Evolutionary conservation across 30 jellyfish, hydroid and myxozoan genomes (phyloP).

Genomic region (Chrysaora quinquecirrha): DNA sequence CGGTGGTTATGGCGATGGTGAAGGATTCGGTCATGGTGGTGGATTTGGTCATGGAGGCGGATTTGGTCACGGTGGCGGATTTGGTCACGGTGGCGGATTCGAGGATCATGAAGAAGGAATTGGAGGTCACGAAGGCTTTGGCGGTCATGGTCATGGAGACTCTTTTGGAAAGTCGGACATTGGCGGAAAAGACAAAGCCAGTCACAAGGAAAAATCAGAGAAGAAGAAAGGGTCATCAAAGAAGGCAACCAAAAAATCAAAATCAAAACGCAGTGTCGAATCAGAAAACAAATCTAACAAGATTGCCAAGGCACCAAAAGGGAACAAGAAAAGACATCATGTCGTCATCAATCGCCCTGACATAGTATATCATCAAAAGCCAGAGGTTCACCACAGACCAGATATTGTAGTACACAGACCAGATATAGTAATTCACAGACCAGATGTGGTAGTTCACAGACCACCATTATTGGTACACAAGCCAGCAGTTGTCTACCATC

Average conservation of each 20-base stretch:
- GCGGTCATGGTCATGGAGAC: slow-evolving; percentile 61
- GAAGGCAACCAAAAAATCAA: slow-evolving; percentile 12
- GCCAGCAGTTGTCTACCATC: slow-evolving; percentile 87
- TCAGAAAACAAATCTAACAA: slow-evolving; percentile 3
- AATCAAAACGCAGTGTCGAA: slow-evolving; percentile 50
- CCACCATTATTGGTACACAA: slow-evolving; percentile 94
- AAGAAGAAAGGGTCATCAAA: slow-evolving; percentile 10
- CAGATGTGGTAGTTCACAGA: slow-evolving; percentile 90
- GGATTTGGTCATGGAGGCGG: slow-evolving; percentile 54
- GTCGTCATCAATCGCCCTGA: slow-evolving; percentile 84
- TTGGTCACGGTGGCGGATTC: slow-evolving; percentile 29
- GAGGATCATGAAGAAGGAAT: slow-evolving; percentile 50
- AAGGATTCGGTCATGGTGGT: slow-evolving; percentile 32
- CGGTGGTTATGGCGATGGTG: slow-evolving; percentile 69
- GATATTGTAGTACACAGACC: slow-evolving; percentile 95
- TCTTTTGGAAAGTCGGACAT: slow-evolving; percentile 62
- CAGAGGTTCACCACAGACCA: slow-evolving; percentile 95
- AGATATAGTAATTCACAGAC: slow-evolving; percentile 89
- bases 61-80: slow-evolving; percentile 40
- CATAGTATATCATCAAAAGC: slow-evolving; percentile 78
- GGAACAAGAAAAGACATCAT: slow-evolving; percentile 85
- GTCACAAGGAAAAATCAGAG: slow-evolving; percentile 23
- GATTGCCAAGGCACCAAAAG: slow-evolving; percentile 34
- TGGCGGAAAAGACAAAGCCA: slow-evolving; percentile 11
- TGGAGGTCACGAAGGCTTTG: slow-evolving; percentile 40